Base-by-base conservation (phyloP, 2,113 vertebrate genomes). In the Rattus rattus region DNA sequence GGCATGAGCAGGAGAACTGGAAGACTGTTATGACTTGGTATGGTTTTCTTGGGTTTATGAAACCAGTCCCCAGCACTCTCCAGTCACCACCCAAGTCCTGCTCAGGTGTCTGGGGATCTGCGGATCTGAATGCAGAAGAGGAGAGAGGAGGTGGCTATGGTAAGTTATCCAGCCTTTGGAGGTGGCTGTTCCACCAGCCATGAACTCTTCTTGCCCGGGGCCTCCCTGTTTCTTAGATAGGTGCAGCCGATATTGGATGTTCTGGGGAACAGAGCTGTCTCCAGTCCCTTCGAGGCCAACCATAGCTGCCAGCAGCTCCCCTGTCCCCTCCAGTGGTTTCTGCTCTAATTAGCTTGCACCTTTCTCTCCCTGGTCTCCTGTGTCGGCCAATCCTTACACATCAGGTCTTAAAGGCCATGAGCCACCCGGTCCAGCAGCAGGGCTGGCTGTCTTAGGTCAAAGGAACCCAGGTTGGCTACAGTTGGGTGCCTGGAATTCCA, bases 101-200 rank as follows among this genome's bases (percentile, higher is more conserved):
- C 22, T 85, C 39, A 67, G 39, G 39, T 65, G 59, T 61, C 22
- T 43, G 12, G 28, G 79, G 80, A 33, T 16, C 84, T 36, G n/a
- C 28, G 0, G 43, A 26, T 0, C 59, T 28, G 30, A 2, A n/a
- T 39, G 24, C 5, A 2, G 63, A 83, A 33, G 52, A 0, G 3
- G 49, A 36, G 61, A 24, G 5, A 13, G 54, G 22, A 0, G 1
- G 28, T 0, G 56, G 16, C 54, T 26, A 36, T 2, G 36, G 79
- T 6, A 54, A 96, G n/a, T 39, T 65, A 12, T 2, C 3, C 20
- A n/a, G 87, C 61, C 89, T 47, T 19, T 54, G 22, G 65, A 28
- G 6, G 63, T 70, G 70, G 1, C 79, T 22, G 61, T 85, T 65
- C 47, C 56, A 11, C 86, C 90, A 63, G 26, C 7, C 16, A 8